Evolutionary conservation across 2,888 invertebrate genomes (phyloP).

Genomic region (Epirrhoe tristata): DNA sequence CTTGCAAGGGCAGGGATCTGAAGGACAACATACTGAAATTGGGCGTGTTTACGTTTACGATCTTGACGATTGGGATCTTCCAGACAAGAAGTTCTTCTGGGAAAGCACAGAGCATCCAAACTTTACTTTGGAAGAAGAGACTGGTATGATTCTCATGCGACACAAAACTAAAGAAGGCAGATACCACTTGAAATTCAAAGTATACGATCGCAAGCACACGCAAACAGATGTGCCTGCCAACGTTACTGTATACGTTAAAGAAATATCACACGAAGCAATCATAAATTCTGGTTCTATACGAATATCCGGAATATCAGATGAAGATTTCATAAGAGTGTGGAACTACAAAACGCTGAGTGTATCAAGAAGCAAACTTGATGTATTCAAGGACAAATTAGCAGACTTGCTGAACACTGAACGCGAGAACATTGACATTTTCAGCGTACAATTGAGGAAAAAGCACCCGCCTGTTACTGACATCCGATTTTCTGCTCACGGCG

Average conservation of each 20-base stretch:
- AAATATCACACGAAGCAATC: constrained; percentile 98
- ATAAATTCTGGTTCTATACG: constrained; percentile 97
- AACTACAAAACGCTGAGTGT: constrained; percentile 95
- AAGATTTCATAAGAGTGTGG: constrained; percentile 98
- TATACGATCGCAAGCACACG: constrained; percentile 97
- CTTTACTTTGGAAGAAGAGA: constrained; percentile 95
- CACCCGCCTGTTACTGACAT: constrained; percentile 96
- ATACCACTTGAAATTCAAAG: constrained; percentile 93
- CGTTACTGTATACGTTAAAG: constrained; percentile 96
- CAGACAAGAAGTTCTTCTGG: constrained; percentile 99
- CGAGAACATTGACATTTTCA: constrained; percentile 98
- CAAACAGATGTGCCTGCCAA: constrained; percentile 98
- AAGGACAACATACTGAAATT: constrained; percentile 90
- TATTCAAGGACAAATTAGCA: constrained; percentile 94
- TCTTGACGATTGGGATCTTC: constrained; percentile 99
- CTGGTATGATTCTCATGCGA: constrained; percentile 98
- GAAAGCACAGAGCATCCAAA: constrained; percentile 93
- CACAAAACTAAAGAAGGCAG: constrained; percentile 96
- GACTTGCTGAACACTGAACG: constrained; percentile 93
- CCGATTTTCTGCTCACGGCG: constrained; percentile 97
- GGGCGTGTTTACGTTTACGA: constrained; percentile 99
- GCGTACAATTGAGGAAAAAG: constrained; percentile 94
- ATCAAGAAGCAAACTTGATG: constrained; percentile 94
- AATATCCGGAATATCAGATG: constrained; percentile 96
- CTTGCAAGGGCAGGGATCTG: constrained; percentile 91